Base-by-base conservation (phyloP, 1,140 invertebrate genomes). In the Caenorhabditis latens region DNA sequence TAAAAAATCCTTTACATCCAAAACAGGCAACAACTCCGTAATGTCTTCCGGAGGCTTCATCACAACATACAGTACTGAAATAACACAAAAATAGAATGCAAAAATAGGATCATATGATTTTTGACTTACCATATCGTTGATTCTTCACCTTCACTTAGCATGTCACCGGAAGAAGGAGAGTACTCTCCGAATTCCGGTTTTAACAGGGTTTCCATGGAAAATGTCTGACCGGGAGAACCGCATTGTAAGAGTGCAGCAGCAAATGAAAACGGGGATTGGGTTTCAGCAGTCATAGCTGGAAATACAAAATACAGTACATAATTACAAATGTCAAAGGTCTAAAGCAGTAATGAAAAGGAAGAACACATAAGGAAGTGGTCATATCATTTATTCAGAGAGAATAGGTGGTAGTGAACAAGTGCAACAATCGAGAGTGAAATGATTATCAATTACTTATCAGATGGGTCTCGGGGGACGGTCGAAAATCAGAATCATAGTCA, bases 11-110 rank as follows among this genome's bases (percentile, higher is more conserved):
- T 91, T 94, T 94, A 89, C 94, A 94, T 5, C 94, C 94, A 87
- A 94, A 94, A 88, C 94, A 94, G 0, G 94, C 93, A 83, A 93
- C 93, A 4, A 93, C 94, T 16, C 94, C 94, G 89, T 94, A 94
- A 89, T 94, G 94, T 42, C 94, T 92, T 8, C 94, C 94, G 5
- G 93, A 93, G 14, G 94, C 93, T 42, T 91, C 93, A 65, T 94
- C 94, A n/a, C 93, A 93, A 90, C 94, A 94, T 9, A 94, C 93
- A 82, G 91, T 89, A 91, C 94, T 94, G 71, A 89, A 88, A 48
- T 6, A 42, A 84, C 40, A 57, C 82, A 57, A 58, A 84, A 84
- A 61, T 84, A 84, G 83, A 84, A 40, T 9, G 14, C 21, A 19
- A 82, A 6, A 16, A 2, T n/a, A n/a, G n/a, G n/a, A 16, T 50